Evolutionary conservation across 2,797 vertebrate genomes (phyloP), one percentile per base, ranked within the genome.

Genomic region (Cephalopachus bancanus): DNA sequence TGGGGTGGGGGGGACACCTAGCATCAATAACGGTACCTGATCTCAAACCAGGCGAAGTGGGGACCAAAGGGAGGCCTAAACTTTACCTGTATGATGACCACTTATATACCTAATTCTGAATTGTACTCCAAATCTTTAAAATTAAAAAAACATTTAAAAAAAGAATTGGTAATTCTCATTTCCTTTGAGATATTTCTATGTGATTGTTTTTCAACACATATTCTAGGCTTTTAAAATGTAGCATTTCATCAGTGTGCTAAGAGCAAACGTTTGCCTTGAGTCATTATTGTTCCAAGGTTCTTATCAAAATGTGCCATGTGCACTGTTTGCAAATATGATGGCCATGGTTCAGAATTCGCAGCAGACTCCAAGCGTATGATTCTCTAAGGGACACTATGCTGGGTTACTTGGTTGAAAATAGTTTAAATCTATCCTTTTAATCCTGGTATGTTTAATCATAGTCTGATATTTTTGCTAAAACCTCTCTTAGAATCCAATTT

Each of bases 181-280:
- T 96, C 12, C 51, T 55, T 71, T 67, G n/a, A 91, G n/a, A 72
- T 78, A 59, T 74, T 94, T 94, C 28, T 60, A 91, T 17, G 14
- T 60, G 62, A 89, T 37, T 89, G 37, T 87, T 93, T 95, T n/a
- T 28, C 22, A 78, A 75, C 62, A 59, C 5, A 51, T 85, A 79
- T 95, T 79, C 86, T 76, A 28, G 33, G 4, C 10, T 72, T 92
- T 93, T 62, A 51, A 49, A 92, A 86, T 72, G 20, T 33, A 49
- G 15, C 53, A 53, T 86, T 89, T 90, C 94, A 90, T 88, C 81
- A 75, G 81, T 87, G 44, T 94, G 15, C 14, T 78, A 30, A 85
- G 64, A 94, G 60, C n/a, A 83, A 30, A 97, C 57, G 51, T 95
- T 97, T 97, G 37, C 84, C 92, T 96, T 96, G 78, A 92, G 85